Conservation (phyloP, 2,113 vertebrate genomes). For the Ovibos moschatus region DNA sequence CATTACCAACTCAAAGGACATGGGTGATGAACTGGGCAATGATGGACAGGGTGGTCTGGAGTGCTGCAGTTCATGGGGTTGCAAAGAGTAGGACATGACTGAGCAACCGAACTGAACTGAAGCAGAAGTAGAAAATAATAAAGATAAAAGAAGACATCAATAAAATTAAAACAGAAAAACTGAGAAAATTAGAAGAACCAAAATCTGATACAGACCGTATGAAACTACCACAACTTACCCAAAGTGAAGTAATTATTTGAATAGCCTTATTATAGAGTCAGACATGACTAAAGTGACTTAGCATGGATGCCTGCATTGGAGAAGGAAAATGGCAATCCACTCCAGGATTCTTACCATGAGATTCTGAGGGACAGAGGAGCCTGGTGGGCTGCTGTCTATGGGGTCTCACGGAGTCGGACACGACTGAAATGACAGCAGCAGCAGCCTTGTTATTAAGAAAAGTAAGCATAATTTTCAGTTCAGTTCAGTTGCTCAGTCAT, state of each 20-base stretch:
- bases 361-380: not conserved
- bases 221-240: not conserved
- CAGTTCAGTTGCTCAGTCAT: not conserved
- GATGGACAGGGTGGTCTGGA: not conserved
- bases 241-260: not conserved
- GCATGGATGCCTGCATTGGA: not conserved
- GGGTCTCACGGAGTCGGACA: accelerated
- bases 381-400: not conserved
- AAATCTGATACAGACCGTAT: not conserved
- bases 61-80: not conserved
- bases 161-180: not conserved
- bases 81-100: not conserved
- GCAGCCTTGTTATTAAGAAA: not conserved
- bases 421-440: not conserved
- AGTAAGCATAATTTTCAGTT: not conserved
- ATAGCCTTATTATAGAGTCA: not conserved
- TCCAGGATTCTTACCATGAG: not conserved
- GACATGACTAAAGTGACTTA: not conserved
- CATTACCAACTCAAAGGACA: not conserved
- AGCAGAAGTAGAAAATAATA: not conserved
- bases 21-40: no score
- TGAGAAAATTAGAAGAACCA: not conserved
- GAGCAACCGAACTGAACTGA: not conserved
- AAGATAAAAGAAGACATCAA: not conserved
- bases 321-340: not conserved